phyloP scores from a whole-genome alignment of 2,113 vertebrate genomes.

The Willisornis vidua region DNA sequence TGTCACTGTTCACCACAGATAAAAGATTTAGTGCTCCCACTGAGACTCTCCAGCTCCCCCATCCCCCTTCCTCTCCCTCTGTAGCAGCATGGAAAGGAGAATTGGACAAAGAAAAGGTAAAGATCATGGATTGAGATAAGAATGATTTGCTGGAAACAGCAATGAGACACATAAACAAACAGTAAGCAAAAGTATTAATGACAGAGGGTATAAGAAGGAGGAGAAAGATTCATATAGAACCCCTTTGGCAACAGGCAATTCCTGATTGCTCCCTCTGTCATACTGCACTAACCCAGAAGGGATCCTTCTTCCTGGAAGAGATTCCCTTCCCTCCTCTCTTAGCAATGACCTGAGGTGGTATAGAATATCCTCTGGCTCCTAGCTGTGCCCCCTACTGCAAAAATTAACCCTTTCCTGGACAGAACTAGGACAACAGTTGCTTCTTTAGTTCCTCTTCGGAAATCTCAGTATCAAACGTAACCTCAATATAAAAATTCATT shows the following conservation, averaged over 20 bases:
- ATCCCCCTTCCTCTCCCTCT: neutral
- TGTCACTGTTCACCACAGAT: neutral
- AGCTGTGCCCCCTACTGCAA: neutral
- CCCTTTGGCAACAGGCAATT: fast-evolving
- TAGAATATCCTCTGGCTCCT: neutral
- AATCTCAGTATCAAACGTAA: neutral
- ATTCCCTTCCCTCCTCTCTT: neutral
- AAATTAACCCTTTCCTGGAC: neutral
- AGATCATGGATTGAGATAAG: neutral
- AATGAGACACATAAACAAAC: neutral
- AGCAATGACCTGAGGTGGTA: no score
- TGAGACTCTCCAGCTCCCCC: neutral
- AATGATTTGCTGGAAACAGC: neutral
- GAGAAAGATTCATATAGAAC: fast-evolving
- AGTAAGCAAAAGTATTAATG: neutral
- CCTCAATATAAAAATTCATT: neutral
- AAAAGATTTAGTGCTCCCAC: neutral
- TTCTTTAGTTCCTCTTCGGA: neutral
- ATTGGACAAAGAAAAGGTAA: neutral
- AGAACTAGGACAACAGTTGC: neutral
- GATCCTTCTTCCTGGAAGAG: neutral
- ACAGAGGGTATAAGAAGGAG: neutral
- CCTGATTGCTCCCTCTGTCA: no score
- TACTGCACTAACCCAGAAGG: neutral
- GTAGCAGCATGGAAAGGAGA: fast-evolving